phyloP scores from a whole-genome alignment of 2,888 invertebrate species.

The Periphyllus acericola region DNA sequence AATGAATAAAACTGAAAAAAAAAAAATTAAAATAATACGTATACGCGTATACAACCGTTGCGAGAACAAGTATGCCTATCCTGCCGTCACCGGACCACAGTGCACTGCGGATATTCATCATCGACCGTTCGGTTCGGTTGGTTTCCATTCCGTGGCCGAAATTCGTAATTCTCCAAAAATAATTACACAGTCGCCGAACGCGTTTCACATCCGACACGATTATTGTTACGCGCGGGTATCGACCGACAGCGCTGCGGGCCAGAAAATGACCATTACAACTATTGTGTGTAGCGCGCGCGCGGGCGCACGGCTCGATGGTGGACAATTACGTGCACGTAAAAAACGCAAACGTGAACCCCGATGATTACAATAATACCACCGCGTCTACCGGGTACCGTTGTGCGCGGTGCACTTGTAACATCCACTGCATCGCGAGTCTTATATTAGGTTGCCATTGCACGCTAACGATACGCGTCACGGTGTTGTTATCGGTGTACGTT shows the following conservation, averaged over 20 bases:
- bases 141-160: conserved; percentile 2
- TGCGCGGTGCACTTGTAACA: too few relatives aligned
- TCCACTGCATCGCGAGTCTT: too few relatives aligned
- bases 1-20: neutral
- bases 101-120: neutral
- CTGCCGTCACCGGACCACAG: neutral
- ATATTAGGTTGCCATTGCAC: too few relatives aligned
- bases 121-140: conserved; percentile 2
- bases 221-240: neutral
- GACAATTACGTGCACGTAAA: too few relatives aligned
- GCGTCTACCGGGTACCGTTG: too few relatives aligned
- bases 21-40: neutral
- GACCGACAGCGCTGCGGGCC: neutral
- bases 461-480: too few relatives aligned
- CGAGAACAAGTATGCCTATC: neutral
- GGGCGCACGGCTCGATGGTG: too few relatives aligned
- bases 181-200: neutral
- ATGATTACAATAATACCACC: neutral
- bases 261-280: too few relatives aligned
- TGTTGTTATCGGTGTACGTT: too few relatives aligned
- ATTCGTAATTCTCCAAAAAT: conserved; percentile 18
- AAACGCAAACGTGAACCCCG: neutral
- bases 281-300: too few relatives aligned
- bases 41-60: neutral
- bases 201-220: neutral